These are phyloP conservation scores for Nysson spinosus DNA, from an alignment of 2,888 invertebrate genomes.

Conservation along the genomic window DNA sequence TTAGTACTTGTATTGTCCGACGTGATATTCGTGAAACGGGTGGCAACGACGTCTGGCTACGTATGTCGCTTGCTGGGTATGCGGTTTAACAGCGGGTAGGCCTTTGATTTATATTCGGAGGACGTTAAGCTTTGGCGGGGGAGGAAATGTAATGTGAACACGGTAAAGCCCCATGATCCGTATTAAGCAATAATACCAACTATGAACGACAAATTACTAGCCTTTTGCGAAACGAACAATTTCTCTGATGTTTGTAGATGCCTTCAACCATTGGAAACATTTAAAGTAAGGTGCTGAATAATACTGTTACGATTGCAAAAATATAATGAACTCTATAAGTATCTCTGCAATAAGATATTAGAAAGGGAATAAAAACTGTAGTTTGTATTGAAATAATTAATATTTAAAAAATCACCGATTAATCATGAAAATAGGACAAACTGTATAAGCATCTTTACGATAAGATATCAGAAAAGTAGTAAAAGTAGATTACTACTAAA, in stretches of 20 bases:
- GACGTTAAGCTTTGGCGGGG: conserved; percentile 9
- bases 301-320: too few relatives aligned
- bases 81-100: conserved; percentile 39
- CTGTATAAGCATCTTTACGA: too few relatives aligned
- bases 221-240: conserved; percentile 35
- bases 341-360: too few relatives aligned
- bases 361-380: too few relatives aligned
- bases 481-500: too few relatives aligned
- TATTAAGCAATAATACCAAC: conserved; percentile 52
- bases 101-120: conserved; percentile 49
- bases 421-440: too few relatives aligned
- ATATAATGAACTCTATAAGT: too few relatives aligned
- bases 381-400: too few relatives aligned
- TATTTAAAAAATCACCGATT: too few relatives aligned
- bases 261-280: conserved; percentile 31
- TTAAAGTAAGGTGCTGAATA: too few relatives aligned
- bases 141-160: conserved; percentile 40
- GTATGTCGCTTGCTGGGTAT: conserved; percentile 10
- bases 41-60: conserved; percentile 33
- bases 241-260: background rate
- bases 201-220: conserved; percentile 32
- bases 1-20: conserved; percentile 33
- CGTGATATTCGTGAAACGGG: conserved; percentile 29
- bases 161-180: conserved; percentile 56
- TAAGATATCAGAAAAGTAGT: too few relatives aligned